These are phyloP conservation scores for Plectropomus leopardus DNA, from an alignment of 2,113 vertebrate genomes.

Conservation along the genomic window DNA sequence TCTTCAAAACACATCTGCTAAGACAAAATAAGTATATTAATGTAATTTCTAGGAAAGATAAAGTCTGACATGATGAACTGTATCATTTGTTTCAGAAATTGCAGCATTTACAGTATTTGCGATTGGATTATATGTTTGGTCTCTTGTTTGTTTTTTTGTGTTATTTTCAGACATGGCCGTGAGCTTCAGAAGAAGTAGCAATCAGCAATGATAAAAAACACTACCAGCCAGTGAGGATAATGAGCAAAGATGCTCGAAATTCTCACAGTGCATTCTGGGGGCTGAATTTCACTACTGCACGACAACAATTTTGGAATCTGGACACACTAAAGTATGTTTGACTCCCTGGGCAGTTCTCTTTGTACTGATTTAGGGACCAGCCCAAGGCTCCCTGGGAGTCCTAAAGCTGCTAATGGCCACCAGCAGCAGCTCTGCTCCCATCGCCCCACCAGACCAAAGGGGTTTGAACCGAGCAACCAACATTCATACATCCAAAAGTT, in stretches of 20 bases:
- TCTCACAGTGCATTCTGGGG: neutral
- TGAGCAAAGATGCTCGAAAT: neutral
- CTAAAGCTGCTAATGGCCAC: constrained; percentile 8
- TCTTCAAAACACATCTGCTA: neutral
- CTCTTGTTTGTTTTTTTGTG: neutral
- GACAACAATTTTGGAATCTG: neutral
- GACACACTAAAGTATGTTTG: neutral
- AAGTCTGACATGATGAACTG: neutral
- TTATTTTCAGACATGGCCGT: neutral
- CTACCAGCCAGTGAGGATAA: constrained; percentile 20
- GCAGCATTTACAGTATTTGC: neutral
- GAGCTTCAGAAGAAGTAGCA: neutral
- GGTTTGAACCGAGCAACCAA: constrained; percentile 4
- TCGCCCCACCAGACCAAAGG: constrained; percentile 5
- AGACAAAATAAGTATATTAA: neutral
- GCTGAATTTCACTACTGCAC: neutral
- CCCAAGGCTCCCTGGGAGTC: neutral
- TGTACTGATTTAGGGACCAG: neutral
- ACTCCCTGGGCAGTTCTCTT: constrained; percentile 1
- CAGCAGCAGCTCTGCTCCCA: neutral
- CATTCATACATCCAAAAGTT: neutral
- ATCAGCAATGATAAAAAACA: neutral
- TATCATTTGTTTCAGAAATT: neutral
- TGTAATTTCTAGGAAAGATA: neutral
- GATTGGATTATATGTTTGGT: neutral